Evolutionary conservation across 2,113 vertebrate genomes (phyloP).

Genomic region (Callaeas wilsoni): DNA sequence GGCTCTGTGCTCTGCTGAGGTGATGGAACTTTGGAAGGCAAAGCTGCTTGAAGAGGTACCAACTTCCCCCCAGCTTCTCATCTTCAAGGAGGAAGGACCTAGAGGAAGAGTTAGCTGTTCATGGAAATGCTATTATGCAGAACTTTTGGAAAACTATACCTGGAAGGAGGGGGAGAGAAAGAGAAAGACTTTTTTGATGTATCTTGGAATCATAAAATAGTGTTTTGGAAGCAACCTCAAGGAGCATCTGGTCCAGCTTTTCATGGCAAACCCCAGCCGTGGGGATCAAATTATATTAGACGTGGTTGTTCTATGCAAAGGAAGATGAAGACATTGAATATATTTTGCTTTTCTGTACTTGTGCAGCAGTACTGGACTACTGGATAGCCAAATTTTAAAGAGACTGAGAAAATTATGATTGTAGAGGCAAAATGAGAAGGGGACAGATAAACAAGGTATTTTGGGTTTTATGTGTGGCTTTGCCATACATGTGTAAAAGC

Average conservation of each 20-base stretch:
- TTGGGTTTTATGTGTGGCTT: not conserved
- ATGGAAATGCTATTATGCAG: not conserved
- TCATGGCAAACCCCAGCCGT: not conserved
- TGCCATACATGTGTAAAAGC: not conserved
- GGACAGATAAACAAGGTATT: not conserved
- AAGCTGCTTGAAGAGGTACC: not conserved
- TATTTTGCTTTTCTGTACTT: not conserved
- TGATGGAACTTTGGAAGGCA: not conserved
- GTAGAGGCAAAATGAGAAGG: not conserved
- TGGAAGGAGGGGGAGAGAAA: not conserved
- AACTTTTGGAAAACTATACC: not conserved
- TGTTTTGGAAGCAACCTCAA: not conserved
- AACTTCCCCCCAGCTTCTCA: not conserved
- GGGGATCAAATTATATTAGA: not conserved
- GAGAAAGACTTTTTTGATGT: not conserved
- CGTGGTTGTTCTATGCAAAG: not conserved
- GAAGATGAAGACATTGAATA: not conserved
- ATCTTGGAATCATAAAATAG: not conserved
- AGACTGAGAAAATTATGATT: not conserved
- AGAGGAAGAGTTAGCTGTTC: not conserved
- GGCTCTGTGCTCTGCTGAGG: not conserved
- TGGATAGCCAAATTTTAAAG: not conserved
- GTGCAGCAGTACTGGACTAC: not conserved
- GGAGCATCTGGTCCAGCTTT: not conserved
- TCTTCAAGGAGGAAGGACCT: not conserved